Conservation (phyloP, 2,113 vertebrate species). For the Centropus bengalensis region DNA sequence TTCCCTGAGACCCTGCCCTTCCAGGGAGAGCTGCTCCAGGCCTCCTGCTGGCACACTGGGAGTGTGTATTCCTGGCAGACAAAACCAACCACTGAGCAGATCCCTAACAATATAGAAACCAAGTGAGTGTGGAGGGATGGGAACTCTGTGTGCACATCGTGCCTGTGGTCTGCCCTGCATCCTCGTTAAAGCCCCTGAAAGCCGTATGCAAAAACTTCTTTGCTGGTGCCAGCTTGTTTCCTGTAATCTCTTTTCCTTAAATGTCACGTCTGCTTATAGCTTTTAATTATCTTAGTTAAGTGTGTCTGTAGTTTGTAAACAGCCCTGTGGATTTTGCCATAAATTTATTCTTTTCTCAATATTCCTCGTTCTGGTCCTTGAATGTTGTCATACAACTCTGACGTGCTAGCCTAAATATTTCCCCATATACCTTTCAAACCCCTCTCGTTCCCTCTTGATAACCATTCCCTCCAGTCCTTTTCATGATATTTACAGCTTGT, state of each 20-base stretch:
- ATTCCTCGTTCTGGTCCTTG: background rate
- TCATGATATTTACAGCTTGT: slow-evolving; percentile 7
- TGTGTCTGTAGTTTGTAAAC: background rate
- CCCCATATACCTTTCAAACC: slow-evolving; percentile 15
- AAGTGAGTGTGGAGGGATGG: too few relatives aligned
- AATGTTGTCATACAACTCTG: slow-evolving; percentile 9
- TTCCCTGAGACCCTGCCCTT: background rate
- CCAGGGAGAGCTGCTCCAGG: fast-evolving
- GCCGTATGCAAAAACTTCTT: background rate
- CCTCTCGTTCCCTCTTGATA: background rate
- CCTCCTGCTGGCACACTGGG: fast-evolving
- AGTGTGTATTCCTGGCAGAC: background rate
- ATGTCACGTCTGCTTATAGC: background rate
- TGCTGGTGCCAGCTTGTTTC: background rate
- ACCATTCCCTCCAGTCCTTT: background rate
- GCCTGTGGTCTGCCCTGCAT: background rate
- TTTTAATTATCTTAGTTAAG: background rate
- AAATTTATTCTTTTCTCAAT: background rate
- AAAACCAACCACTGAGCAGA: background rate
- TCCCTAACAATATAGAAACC: background rate
- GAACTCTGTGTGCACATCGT: too few relatives aligned
- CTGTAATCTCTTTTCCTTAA: background rate
- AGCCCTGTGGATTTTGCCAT: background rate
- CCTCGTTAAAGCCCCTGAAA: background rate
- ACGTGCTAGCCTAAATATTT: slow-evolving; percentile 43